Conservation (phyloP, 1,140 invertebrate genomes). For the Musca vetustissima region DNA sequence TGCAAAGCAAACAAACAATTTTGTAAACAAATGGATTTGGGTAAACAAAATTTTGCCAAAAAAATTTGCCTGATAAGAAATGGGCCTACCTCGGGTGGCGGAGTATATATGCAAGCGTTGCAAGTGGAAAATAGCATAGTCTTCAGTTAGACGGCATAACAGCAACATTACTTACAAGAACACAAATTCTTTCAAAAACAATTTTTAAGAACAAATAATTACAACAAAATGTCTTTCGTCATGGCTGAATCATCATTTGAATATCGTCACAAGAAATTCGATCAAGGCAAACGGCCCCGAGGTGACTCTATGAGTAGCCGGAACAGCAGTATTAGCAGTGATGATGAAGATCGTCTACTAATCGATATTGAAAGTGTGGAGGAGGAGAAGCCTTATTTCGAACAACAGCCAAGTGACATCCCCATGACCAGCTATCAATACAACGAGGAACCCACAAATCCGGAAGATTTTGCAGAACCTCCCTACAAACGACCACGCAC, state of each 20-base stretch:
- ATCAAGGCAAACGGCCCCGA: slow-evolving; percentile 28
- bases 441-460: not conserved
- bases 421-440: not conserved
- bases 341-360: no score
- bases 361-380: no score
- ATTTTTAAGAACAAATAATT: not conserved
- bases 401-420: not conserved
- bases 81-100: not conserved
- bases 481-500: not conserved
- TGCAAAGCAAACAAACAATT: not conserved
- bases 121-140: not conserved
- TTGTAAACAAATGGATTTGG: not conserved
- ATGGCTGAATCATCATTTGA: not conserved
- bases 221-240: not conserved
- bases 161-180: not conserved
- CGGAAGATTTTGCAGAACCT: slow-evolving; percentile 17
- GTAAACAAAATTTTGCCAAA: no score
- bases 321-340: not conserved
- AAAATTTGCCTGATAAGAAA: no score
- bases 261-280: slow-evolving; percentile 51
- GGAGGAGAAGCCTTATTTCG: not conserved
- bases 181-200: no score
- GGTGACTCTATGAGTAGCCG: not conserved
- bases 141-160: not conserved
- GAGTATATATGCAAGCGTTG: not conserved